A percentile compares a stretch with the other conserved stretches of the same genome.
Conservation (phyloP, 2,797 vertebrate species). For the Poecilia wingei region DNA sequence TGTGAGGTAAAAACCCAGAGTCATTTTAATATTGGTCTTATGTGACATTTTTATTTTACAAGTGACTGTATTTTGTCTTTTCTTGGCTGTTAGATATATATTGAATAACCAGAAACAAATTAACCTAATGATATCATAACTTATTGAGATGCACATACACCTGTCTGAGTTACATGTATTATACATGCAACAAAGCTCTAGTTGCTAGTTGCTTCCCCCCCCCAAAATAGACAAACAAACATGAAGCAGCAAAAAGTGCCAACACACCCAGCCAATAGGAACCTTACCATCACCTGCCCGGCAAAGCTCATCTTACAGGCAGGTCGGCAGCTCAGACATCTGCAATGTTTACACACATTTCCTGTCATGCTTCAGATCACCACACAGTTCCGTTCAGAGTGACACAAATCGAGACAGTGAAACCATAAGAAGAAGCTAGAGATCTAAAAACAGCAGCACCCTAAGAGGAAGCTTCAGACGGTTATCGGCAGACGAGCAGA, state of each 20-base stretch:
- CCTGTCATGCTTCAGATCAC: conserved; percentile 78
- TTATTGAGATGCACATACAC: neutral
- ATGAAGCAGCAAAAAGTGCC: conserved; percentile 27
- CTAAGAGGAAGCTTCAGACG: conserved; percentile 36
- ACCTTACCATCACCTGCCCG: conserved; percentile 95
- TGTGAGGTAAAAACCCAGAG: neutral
- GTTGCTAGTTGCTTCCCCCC: neutral
- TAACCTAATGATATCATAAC: neutral
- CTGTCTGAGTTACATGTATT: neutral
- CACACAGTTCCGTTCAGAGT: conserved; percentile 63
- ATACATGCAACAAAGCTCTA: conserved; percentile 5
- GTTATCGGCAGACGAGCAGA: conserved; percentile 29
- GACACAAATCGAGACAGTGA: conserved; percentile 49
- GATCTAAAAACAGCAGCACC: conserved; percentile 36
- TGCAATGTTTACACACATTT: conserved; percentile 92
- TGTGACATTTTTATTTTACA: neutral
- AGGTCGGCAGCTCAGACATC: conserved; percentile 94
- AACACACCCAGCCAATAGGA: conserved; percentile 79
- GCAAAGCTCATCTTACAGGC: conserved; percentile 89
- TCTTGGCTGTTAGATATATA: neutral
- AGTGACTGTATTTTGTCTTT: neutral
- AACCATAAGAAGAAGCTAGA: conserved; percentile 58
- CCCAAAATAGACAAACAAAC: conserved; percentile 11
- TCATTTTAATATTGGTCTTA: neutral
- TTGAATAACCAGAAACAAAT: neutral